A percentile compares a stretch with the other conserved stretches of the same genome.
Conservation (phyloP, 1,140 invertebrate species). For the Ephestia elutella region DNA sequence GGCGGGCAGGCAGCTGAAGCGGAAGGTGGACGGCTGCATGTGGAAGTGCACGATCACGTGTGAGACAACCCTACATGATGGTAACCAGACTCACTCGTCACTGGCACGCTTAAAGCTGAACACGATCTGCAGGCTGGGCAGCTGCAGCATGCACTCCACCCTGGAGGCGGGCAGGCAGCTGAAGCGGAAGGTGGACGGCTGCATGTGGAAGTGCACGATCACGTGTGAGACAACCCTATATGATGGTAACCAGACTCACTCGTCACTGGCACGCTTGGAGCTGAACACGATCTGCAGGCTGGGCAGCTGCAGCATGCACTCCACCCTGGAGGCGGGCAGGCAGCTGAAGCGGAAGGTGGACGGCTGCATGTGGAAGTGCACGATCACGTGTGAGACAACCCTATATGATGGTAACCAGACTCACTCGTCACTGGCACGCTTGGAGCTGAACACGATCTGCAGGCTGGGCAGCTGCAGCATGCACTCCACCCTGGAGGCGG, state of each 20-base stretch:
- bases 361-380: slow-evolving; percentile 98
- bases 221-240: too few species aligned
- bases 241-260: slow-evolving; percentile 55
- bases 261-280: slow-evolving; percentile 89
- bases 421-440: slow-evolving; percentile 85
- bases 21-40: slow-evolving; percentile 96
- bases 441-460: slow-evolving; percentile 94
- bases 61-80: too few species aligned
- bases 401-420: slow-evolving; percentile 21
- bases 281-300: slow-evolving; percentile 95
- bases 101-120: slow-evolving; percentile 93
- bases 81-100: slow-evolving; percentile 74
- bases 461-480: slow-evolving; percentile 96
- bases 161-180: slow-evolving; percentile 95
- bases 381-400: too few species aligned
- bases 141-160: slow-evolving; percentile 96
- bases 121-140: slow-evolving; percentile 95
- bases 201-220: slow-evolving; percentile 98
- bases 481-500: slow-evolving; percentile 96
- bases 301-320: slow-evolving; percentile 96
- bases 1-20: slow-evolving; percentile 96
- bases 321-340: slow-evolving; percentile 94
- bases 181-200: slow-evolving; percentile 96
- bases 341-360: slow-evolving; percentile 97
- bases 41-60: slow-evolving; percentile 99